Evolutionary conservation across 2,888 invertebrate genomes (phyloP).

Genomic region (Dermolepida albohirtum): DNA sequence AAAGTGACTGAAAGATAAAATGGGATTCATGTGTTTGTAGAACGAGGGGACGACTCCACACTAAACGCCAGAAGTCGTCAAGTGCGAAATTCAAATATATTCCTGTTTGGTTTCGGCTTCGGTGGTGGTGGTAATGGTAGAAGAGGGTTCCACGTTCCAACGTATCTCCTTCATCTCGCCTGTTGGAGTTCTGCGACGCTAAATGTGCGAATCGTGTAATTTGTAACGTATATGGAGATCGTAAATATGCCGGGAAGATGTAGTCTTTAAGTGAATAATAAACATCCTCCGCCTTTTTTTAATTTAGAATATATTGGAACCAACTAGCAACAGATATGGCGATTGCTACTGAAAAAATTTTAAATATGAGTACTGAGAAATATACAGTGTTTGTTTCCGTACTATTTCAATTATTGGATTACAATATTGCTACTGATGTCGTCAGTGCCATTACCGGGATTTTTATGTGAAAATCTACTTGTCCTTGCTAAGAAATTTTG

Average conservation of each 20-base stretch:
- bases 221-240: slow-evolving; percentile 24
- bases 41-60: slow-evolving; percentile 27
- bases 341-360: no score
- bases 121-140: not conserved
- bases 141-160: not conserved
- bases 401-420: no score
- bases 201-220: slow-evolving; percentile 35
- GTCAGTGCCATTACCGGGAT: no score
- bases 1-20: slow-evolving; percentile 48
- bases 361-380: no score
- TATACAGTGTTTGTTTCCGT: no score
- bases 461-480: no score
- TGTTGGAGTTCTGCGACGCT: slow-evolving; percentile 19
- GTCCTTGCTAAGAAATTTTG: no score
- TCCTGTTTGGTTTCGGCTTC: slow-evolving; percentile 24
- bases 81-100: slow-evolving; percentile 44
- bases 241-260: slow-evolving; percentile 26
- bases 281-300: not conserved
- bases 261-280: slow-evolving; percentile 13
- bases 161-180: slow-evolving; percentile 6
- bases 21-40: slow-evolving; percentile 42
- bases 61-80: slow-evolving; percentile 40
- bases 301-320: no score
- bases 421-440: no score
- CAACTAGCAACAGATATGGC: no score